These are phyloP conservation scores for Conistra vaccinii DNA, from an alignment of 2,888 invertebrate genomes.

Conservation along the genomic window DNA sequence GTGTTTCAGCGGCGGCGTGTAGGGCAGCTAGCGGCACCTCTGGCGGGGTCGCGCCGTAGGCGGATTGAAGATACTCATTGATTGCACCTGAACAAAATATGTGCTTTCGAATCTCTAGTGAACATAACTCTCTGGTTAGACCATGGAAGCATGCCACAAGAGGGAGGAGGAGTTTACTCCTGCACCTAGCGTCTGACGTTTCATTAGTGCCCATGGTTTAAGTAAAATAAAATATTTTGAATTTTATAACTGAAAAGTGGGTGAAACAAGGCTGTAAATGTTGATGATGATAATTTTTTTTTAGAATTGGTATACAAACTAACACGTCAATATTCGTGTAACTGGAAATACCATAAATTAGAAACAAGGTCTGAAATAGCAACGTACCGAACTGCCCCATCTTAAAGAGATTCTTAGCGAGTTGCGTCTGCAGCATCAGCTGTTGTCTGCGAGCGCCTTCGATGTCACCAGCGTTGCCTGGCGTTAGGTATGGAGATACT, in stretches of 20 bases:
- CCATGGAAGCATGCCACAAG: neutral
- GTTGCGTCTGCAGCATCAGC: conserved; percentile 85
- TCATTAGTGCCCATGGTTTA: too few species aligned
- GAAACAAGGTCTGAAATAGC: too few species aligned
- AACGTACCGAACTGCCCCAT: conserved; percentile 87
- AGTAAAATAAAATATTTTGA: too few species aligned
- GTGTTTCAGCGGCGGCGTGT: conserved; percentile 75
- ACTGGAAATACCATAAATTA: too few species aligned
- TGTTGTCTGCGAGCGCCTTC: conserved; percentile 87
- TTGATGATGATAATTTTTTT: too few species aligned
- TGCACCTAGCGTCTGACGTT: too few species aligned
- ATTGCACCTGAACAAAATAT: conserved; percentile 79
- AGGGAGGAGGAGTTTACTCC: too few species aligned
- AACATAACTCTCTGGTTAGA: neutral
- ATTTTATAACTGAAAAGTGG: too few species aligned
- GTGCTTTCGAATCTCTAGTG: neutral
- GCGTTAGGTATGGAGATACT: conserved; percentile 83
- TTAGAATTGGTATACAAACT: too few species aligned
- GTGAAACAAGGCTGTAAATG: neutral
- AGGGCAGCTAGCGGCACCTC: conserved; percentile 77
- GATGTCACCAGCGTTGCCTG: conserved; percentile 78
- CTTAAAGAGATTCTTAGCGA: conserved; percentile 89
- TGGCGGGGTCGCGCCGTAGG: conserved; percentile 84
- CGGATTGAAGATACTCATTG: conserved; percentile 87
- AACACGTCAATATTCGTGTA: too few species aligned